Percentiles rank a stretch among this genome's conserved stretches.
These are phyloP conservation scores for Lanistes nyassanus DNA, from an alignment of 1,140 invertebrate genomes.

Conservation along the genomic window DNA sequence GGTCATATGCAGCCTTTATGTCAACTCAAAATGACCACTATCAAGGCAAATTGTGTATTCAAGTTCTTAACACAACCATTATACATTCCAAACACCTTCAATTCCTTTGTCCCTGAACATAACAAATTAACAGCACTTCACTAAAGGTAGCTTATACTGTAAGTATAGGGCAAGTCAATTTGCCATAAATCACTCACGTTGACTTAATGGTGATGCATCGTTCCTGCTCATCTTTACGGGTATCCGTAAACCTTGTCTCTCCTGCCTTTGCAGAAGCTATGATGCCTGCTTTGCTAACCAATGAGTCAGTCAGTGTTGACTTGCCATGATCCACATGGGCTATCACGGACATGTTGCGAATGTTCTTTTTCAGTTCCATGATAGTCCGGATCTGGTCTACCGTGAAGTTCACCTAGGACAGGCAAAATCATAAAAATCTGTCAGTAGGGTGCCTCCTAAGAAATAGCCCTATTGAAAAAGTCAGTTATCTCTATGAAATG, in stretches of 20 bases:
- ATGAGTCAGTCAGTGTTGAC: slow-evolving; percentile 98
- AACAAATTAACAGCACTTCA: neutral
- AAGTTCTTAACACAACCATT: neutral
- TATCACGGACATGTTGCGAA: slow-evolving; percentile 99
- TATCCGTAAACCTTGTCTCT: slow-evolving; percentile 99
- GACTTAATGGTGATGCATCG: slow-evolving; percentile 99
- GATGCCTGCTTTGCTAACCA: slow-evolving; percentile 99
- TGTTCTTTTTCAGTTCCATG: slow-evolving; percentile 99
- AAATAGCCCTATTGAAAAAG: too few species aligned
- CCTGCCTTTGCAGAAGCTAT: slow-evolving; percentile 98
- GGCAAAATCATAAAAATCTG: too few species aligned
- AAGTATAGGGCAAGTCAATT: too few species aligned
- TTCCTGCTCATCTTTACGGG: slow-evolving; percentile 99
- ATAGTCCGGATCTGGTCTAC: slow-evolving; percentile 99
- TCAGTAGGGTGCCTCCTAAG: too few species aligned
- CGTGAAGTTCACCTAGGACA: slow-evolving; percentile 97
- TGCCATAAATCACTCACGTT: slow-evolving; percentile 88
- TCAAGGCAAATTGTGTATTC: too few species aligned
- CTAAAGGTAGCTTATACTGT: too few species aligned
- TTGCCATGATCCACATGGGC: slow-evolving; percentile 99
- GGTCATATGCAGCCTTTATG: too few species aligned
- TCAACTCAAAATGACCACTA: too few species aligned
- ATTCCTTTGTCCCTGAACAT: neutral
- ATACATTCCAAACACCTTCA: neutral
- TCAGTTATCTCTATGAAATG: too few species aligned